Percentiles rank a stretch among this genome's conserved stretches.
Evolutionary conservation across 2,113 vertebrate genomes (phyloP).

Genomic region (Paratilapia polleni): DNA sequence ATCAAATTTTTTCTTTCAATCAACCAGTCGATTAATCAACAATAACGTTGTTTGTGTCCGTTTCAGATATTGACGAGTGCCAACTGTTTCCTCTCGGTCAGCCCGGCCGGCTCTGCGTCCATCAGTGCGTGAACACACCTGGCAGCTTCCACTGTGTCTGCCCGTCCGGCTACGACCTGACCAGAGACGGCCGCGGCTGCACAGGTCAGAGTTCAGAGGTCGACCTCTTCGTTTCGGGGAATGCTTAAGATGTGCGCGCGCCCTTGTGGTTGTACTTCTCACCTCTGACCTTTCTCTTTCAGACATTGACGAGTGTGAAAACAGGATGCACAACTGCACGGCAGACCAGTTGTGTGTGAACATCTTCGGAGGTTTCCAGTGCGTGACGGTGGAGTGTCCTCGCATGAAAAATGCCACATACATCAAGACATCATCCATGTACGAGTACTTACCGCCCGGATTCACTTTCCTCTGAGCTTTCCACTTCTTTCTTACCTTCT

Average conservation of each 20-base stretch:
- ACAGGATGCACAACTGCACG: conserved; percentile 81
- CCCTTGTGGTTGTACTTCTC: not conserved
- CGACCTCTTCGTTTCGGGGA: rapidly evolving
- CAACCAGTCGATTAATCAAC: rapidly evolving
- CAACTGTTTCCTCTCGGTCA: conserved; percentile 78
- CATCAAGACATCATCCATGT: conserved; percentile 86
- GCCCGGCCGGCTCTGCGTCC: conserved; percentile 80
- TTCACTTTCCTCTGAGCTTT: not conserved
- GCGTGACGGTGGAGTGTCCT: conserved; percentile 83
- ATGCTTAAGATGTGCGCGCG: no score
- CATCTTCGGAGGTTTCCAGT: conserved; percentile 83
- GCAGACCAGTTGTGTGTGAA: conserved; percentile 83
- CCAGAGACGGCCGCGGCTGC: conserved; percentile 76
- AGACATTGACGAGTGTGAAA: conserved; percentile 85
- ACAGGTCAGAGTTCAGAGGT: conserved; percentile 74
- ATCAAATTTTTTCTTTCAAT: not conserved
- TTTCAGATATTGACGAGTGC: conserved; percentile 87
- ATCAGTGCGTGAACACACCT: conserved; percentile 84
- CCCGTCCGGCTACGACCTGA: conserved; percentile 81
- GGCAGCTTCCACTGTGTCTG: conserved; percentile 87
- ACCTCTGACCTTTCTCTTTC: not conserved
- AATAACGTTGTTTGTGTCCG: not conserved
- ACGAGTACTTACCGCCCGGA: conserved; percentile 51
- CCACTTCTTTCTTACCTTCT: not conserved
- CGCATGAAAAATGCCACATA: conserved; percentile 81